A percentile compares a stretch with the other conserved stretches of the same genome.
These are phyloP conservation scores for Adrianichthys oophorus DNA, from an alignment of 2,797 vertebrate genomes.

Conservation along the genomic window DNA sequence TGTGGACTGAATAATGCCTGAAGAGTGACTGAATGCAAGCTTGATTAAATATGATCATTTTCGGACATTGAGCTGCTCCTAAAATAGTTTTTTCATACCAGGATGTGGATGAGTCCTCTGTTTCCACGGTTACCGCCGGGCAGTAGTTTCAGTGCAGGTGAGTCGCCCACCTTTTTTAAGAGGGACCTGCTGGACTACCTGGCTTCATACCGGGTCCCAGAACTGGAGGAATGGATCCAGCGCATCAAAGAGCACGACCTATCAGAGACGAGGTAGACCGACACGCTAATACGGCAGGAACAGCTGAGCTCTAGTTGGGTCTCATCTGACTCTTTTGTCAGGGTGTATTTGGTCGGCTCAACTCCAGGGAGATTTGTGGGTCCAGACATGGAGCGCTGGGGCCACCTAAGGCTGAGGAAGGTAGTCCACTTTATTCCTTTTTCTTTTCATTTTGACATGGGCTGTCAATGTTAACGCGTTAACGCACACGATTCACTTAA, in stretches of 20 bases:
- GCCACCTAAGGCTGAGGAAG: conserved; percentile 93
- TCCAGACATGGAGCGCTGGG: conserved; percentile 91
- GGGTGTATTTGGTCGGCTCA: conserved; percentile 91
- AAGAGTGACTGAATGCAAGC: not conserved
- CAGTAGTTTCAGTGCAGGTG: conserved; percentile 76
- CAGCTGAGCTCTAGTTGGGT: not conserved
- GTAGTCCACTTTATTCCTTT: conserved; percentile 57
- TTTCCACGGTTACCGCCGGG: conserved; percentile 84
- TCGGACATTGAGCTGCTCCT: not conserved
- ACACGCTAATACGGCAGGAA: not conserved
- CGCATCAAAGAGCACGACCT: conserved; percentile 88
- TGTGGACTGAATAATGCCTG: not conserved
- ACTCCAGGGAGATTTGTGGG: conserved; percentile 93
- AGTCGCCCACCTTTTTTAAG: conserved; percentile 91
- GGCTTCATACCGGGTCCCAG: conserved; percentile 71
- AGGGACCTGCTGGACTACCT: conserved; percentile 90
- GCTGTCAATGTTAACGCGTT: too few relatives aligned
- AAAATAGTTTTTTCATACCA: conserved; percentile 47
- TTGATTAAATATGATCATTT: not conserved
- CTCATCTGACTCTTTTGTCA: conserved; percentile 23
- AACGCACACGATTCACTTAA: too few relatives aligned
- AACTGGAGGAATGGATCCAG: too few relatives aligned
- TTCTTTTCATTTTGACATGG: too few relatives aligned
- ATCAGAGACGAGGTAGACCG: conserved; percentile 83
- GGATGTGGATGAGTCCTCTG: conserved; percentile 95